Base-by-base conservation (phyloP, 2,797 vertebrate species). In the Poecilia velifera region DNA sequence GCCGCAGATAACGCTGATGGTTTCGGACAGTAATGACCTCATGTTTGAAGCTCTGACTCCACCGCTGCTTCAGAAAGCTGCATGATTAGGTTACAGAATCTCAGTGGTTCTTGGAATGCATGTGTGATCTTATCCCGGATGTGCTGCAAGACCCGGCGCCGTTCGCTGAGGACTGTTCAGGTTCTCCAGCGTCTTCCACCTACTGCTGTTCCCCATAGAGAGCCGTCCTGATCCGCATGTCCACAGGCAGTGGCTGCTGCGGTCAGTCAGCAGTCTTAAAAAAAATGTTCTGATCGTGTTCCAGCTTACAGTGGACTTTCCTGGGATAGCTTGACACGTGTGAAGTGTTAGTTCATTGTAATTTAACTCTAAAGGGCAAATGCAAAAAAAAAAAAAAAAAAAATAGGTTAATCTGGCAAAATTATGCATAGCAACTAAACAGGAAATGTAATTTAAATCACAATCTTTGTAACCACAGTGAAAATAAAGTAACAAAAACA, bases 11-110 rank as follows among this genome's bases (percentile, higher is more conserved):
- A 16, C 13, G 5, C 1, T 71, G 68, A 28, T 14, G 25, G 41
- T 12, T 28, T 46, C 46, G 41, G 41, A 46, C 41, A 14, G 41
- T 71, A 46, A 71, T n/a, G 6, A 16, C 68, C 68, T 14, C 25
- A 41, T 68, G 68, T 71, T 71, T 71, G 25, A 71, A 41, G 39
- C 39, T 70, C 22, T 43, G 66, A 43, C 18, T 70, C 66, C 66
- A 14, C 4, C 2, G 4, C 4, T n/a, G 39, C 10, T 41, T 43
- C 10, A 70, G 66, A 70, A 70, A 70, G 39, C 39, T n/a, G 39
- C 66, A n/a, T 43, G 39, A 70, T 20, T 43, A 10, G 22, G 41
- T 71, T 46, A 46, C 43, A 28, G 25, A 71, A 14, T 46, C 25
- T 28, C 13, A 45, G 28, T 6, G 28, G 45, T 46, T 71, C 25